phyloP scores from a whole-genome alignment of 2,113 vertebrate species.

The Amazona guildingii region DNA sequence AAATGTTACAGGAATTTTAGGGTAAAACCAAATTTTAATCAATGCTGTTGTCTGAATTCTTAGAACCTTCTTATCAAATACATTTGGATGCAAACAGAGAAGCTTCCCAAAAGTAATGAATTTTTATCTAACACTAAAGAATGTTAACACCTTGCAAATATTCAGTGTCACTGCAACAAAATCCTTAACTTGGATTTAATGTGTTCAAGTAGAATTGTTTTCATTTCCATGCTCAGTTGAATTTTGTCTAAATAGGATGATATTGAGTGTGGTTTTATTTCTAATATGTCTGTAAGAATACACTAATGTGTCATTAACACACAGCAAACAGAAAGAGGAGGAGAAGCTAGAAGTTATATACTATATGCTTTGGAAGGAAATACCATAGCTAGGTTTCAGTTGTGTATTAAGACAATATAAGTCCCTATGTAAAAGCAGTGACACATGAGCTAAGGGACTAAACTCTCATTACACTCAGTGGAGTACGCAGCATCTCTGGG shows the following conservation, averaged over 20 bases:
- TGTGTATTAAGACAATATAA: not conserved
- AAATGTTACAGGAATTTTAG: not conserved
- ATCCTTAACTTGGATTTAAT: not conserved
- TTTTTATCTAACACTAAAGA: not conserved
- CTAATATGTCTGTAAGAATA: not conserved
- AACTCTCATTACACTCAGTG: not conserved
- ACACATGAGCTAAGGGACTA: not conserved
- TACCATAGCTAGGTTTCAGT: not conserved
- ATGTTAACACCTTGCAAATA: not conserved
- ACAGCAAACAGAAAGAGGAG: not conserved
- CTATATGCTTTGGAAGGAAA: not conserved
- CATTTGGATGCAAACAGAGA: not conserved
- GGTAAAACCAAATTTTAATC: not conserved
- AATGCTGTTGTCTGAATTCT: not conserved
- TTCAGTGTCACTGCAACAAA: not conserved
- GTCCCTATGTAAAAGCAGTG: fast-evolving
- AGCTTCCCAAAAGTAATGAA: not conserved
- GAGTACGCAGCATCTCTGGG: not conserved
- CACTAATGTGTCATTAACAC: not conserved
- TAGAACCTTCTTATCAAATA: not conserved
- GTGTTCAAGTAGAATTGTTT: not conserved
- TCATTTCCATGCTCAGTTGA: not conserved
- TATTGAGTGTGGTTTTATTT: not conserved
- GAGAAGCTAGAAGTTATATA: not conserved
- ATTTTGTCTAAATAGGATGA: not conserved